Conservation (phyloP, 1,140 invertebrate genomes). For the Eubasilissa regina region DNA sequence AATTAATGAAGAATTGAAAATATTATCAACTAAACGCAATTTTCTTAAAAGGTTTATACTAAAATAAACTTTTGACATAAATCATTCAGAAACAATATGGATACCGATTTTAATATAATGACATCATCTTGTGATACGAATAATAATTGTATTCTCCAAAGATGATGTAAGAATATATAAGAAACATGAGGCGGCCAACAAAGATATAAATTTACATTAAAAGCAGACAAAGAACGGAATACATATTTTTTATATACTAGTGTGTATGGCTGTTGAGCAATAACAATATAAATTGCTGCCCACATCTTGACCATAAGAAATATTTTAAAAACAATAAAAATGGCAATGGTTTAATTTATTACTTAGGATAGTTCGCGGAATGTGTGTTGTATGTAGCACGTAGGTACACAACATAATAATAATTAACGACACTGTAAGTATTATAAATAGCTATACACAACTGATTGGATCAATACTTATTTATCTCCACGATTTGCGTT, state of each 20-base stretch:
- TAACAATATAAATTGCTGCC: conserved; percentile 25
- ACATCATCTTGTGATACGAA: neutral
- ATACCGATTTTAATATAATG: conserved; percentile 1
- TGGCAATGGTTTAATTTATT: conserved; percentile 25
- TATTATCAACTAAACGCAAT: too few relatives aligned
- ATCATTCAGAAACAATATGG: too few relatives aligned
- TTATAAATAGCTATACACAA: too few relatives aligned
- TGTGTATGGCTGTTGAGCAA: neutral
- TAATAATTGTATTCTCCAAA: neutral
- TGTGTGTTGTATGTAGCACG: neutral
- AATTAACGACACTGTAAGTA: conserved; percentile 30
- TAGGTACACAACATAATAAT: neutral
- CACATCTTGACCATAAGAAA: conserved; percentile 3
- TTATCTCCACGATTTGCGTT: too few relatives aligned
- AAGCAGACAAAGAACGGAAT: neutral
- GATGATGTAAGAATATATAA: conserved; percentile 27
- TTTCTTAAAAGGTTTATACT: neutral
- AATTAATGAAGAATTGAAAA: too few relatives aligned
- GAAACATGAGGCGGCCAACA: neutral
- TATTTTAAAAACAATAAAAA: conserved; percentile 25
- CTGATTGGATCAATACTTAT: too few relatives aligned
- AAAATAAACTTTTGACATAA: neutral
- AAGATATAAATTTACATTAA: conserved; percentile 12
- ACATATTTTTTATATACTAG: neutral
- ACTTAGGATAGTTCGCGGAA: neutral